Percentiles rank a stretch among this genome's conserved stretches.
Evolutionary conservation across 2,113 vertebrate genomes (phyloP).

Genomic region (Psephotus haematonotus): DNA sequence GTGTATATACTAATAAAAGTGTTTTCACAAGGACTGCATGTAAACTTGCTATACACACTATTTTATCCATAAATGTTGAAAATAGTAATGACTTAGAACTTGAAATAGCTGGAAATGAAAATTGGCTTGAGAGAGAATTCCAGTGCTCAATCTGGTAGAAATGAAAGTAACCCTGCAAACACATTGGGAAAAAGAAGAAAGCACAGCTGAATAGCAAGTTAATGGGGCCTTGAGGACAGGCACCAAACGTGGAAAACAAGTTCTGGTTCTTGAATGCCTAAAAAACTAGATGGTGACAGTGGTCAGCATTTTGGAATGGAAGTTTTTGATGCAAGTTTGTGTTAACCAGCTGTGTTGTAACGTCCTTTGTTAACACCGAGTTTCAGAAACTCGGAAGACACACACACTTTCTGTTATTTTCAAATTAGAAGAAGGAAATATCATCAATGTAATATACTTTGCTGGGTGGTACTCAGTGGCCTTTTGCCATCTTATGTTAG

Average conservation of each 20-base stretch:
- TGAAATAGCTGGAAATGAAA: neutral
- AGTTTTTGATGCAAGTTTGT: neutral
- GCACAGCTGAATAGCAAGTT: neutral
- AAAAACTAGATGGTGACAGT: neutral
- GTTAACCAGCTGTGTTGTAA: neutral
- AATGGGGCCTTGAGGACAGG: neutral
- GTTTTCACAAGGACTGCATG: rapidly evolving
- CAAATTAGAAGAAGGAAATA: neutral
- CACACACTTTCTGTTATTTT: rapidly evolving
- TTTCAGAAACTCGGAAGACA: neutral
- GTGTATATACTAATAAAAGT: neutral
- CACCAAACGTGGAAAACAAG: neutral
- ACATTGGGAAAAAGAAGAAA: neutral
- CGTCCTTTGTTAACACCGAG: neutral
- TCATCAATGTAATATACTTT: neutral
- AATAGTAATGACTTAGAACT: neutral
- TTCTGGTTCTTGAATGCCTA: neutral
- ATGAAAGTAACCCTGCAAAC: neutral
- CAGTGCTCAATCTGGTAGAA: neutral
- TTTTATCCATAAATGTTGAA: neutral
- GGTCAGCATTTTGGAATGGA: neutral
- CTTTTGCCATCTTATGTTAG: neutral
- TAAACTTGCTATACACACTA: rapidly evolving
- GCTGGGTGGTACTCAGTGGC: neutral
- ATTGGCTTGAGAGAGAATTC: neutral